A percentile compares a stretch with the other conserved stretches of the same genome.
phyloP scores from a whole-genome alignment of 2,888 invertebrate genomes.

The Lasioglossum pauxillum region DNA sequence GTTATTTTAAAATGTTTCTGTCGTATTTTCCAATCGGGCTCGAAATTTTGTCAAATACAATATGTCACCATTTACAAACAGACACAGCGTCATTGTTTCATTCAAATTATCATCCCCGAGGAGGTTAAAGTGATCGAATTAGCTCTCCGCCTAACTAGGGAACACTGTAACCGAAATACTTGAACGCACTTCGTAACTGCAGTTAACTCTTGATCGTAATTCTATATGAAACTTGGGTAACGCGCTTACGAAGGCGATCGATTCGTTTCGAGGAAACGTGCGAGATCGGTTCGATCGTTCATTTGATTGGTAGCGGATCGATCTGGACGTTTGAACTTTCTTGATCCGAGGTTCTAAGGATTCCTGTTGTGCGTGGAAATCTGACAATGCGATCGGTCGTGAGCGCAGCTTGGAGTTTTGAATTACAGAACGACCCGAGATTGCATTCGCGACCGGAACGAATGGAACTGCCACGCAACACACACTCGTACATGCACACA shows the following conservation, averaged over 20 bases:
- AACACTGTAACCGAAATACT: neutral
- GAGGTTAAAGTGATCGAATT: neutral
- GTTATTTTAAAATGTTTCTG: neutral
- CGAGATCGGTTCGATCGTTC: neutral
- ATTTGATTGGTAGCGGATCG: neutral
- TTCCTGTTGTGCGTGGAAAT: neutral
- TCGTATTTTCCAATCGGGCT: neutral
- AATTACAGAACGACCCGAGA: conserved; percentile 19
- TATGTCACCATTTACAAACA: neutral
- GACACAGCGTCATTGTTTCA: neutral
- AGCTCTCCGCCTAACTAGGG: neutral
- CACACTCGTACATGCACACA: neutral
- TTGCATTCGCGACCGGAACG: conserved; percentile 31
- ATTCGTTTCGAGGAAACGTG: conserved; percentile 12
- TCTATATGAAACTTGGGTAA: neutral
- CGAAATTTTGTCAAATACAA: neutral
- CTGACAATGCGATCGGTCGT: conserved; percentile 39
- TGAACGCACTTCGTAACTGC: neutral
- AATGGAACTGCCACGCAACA: neutral
- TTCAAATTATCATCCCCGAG: neutral
- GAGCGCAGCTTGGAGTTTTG: conserved; percentile 36
- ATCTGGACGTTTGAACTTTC: conserved; percentile 18
- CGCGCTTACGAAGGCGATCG: conserved; percentile 13
- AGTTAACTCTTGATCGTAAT: neutral
- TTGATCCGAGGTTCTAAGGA: conserved; percentile 8